Conservation (phyloP, 2,888 invertebrate genomes). For the Heterodera filipjevi region DNA sequence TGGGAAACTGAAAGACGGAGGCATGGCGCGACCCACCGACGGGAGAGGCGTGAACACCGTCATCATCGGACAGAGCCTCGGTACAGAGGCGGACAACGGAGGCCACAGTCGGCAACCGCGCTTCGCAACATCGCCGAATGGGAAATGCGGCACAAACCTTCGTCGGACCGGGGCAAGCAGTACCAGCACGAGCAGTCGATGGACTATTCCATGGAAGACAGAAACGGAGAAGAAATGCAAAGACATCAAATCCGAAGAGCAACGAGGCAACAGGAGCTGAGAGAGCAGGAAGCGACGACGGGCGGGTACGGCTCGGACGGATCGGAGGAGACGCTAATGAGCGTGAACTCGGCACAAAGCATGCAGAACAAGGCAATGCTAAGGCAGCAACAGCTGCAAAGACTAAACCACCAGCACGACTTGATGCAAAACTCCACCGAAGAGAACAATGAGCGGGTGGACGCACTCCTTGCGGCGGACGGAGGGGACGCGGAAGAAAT, state of each 20-base stretch:
- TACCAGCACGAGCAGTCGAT: not conserved
- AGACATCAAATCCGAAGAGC: constrained; percentile 12
- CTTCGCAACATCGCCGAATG: constrained; percentile 37
- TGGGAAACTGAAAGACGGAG: constrained; percentile 24
- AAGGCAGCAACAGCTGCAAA: constrained; percentile 26
- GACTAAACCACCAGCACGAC: constrained; percentile 20
- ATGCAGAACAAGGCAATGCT: constrained; percentile 46
- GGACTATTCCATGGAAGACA: constrained; percentile 15
- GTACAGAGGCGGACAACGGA: constrained; percentile 22
- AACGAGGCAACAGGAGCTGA: constrained; percentile 42
- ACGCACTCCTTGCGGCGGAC: constrained; percentile 4
- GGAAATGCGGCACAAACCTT: constrained; percentile 22
- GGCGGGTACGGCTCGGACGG: constrained; percentile 63
- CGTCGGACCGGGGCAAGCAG: constrained; percentile 4
- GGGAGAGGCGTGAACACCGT: constrained; percentile 16
- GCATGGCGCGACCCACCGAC: constrained; percentile 8
- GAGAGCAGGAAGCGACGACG: constrained; percentile 41
- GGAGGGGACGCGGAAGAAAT: constrained; percentile 10
- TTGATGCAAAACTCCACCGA: not conserved
- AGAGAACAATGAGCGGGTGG: not conserved
- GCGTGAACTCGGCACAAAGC: constrained; percentile 60
- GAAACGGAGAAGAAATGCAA: not conserved
- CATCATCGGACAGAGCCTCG: constrained; percentile 21
- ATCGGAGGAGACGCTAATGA: constrained; percentile 55
- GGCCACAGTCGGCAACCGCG: constrained; percentile 46